Evolutionary conservation across 2,888 invertebrate genomes (phyloP), one percentile per base, ranked within the genome.

Genomic region (Ochlodes sylvanus): DNA sequence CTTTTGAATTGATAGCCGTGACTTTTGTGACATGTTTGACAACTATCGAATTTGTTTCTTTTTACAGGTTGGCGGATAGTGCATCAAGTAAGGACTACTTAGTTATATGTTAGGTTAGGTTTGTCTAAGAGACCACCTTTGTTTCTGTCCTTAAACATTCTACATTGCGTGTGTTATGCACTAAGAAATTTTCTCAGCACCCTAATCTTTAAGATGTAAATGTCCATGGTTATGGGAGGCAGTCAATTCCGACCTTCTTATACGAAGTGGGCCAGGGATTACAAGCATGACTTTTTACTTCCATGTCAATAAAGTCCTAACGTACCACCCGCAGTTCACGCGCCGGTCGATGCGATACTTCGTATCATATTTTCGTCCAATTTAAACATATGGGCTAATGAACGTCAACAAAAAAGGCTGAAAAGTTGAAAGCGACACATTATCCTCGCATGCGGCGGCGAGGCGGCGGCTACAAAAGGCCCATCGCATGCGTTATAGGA

Each of bases 401-500:
- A 58, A 58, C 58, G 65, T 47, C 65, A 50, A 65, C 57, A 65
- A 65, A 65, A n/a, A 65, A 65, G 27, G 32, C 58, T 34, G 50
- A 66, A 66, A 66, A 66, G 41, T 58, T 54, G 66, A 67, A 67
- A 67, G 60, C 60, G 60, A 66, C 60, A 66, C 54, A 60, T 58
- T 60, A 61, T 66, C 52, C 58, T 32, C 17, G 42, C 44, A 58
- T 42, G 44, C 32, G 60, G 66, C 44, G 60, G 57, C 21, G 58
- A 5, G 32, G 65, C 75, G 68, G 64, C 68, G 68, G 72, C 70
- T 79, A 77, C 78, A 78, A 79, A 80, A 79, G 83, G 78, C 72
- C 67, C 75, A 76, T 77, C 79, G 78, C 76, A 81, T 81, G 79
- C 80, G 79, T 79, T 81, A 83, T 70, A 71, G 64, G 67, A 69